Percentiles rank a stretch among this genome's conserved stretches.
Conservation (phyloP, 2,888 invertebrate genomes). For the Epistrophe grossulariae region DNA sequence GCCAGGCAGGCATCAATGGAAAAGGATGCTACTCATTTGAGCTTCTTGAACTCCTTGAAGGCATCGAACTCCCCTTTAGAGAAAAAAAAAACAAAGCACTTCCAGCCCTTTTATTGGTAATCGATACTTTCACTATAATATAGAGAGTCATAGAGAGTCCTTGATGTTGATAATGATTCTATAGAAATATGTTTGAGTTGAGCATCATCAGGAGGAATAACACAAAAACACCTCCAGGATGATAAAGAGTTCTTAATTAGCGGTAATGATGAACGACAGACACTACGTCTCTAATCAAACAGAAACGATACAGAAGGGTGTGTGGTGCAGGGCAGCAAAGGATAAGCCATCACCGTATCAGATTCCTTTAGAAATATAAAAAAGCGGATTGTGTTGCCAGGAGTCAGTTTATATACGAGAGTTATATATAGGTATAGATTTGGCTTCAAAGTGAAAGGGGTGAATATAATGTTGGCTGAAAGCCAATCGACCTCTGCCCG, state of each 20-base stretch:
- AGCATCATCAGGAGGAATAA: slow-evolving; percentile 35
- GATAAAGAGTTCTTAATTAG: slow-evolving; percentile 73
- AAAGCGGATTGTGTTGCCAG: slow-evolving; percentile 12
- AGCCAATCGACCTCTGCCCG: slow-evolving; percentile 45
- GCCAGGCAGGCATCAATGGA: neutral
- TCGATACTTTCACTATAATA: slow-evolving; percentile 55
- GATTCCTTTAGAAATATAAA: slow-evolving; percentile 42
- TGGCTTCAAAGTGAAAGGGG: slow-evolving; percentile 47
- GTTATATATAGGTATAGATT: neutral
- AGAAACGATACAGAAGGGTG: slow-evolving; percentile 3
- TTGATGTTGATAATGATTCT: slow-evolving; percentile 41
- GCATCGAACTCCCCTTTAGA: slow-evolving; percentile 9
- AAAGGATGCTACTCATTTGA: slow-evolving; percentile 30
- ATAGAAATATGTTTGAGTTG: slow-evolving; percentile 40
- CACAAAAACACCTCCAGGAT: slow-evolving; percentile 69
- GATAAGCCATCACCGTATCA: slow-evolving; percentile 37
- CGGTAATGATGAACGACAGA: slow-evolving; percentile 74
- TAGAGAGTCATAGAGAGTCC: slow-evolving; percentile 61
- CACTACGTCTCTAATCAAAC: slow-evolving; percentile 72
- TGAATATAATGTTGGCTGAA: slow-evolving; percentile 58
- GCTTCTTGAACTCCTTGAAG: slow-evolving; percentile 43
- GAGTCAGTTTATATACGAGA: neutral
- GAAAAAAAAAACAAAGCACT: neutral
- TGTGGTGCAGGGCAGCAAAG: neutral
- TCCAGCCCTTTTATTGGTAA: slow-evolving; percentile 46